Percentiles rank a stretch among this genome's conserved stretches.
Conservation (phyloP, 2,113 vertebrate genomes). For the Emberiza fucata region DNA sequence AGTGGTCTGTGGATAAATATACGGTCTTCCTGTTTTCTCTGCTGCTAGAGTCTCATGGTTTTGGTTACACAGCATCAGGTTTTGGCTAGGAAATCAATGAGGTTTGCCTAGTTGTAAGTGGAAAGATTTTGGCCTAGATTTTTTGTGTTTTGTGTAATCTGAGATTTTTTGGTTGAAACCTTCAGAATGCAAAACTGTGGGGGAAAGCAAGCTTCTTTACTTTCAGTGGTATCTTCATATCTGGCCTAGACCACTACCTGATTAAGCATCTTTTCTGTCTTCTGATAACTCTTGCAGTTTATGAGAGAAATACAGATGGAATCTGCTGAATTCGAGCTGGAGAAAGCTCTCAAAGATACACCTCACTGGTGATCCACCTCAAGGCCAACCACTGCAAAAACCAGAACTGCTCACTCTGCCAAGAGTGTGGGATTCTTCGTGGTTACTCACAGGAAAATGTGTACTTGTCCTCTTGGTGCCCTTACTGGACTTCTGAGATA, state of each 20-base stretch:
- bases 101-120: neutral
- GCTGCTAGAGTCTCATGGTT: neutral
- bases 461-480: neutral
- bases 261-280: neutral
- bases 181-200: neutral
- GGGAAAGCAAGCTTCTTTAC: neutral
- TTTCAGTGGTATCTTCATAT: neutral
- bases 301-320: neutral
- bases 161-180: neutral
- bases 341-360: neutral
- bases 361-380: neutral
- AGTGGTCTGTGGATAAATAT: neutral
- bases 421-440: neutral
- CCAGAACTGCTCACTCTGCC: neutral
- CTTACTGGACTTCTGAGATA: conserved; percentile 4
- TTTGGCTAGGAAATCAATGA: neutral
- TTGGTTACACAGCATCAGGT: neutral
- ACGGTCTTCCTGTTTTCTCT: neutral
- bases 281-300: neutral
- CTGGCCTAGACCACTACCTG: neutral
- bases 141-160: neutral
- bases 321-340: neutral
- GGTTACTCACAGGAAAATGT: neutral
- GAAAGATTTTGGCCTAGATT: neutral
- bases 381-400: neutral